Conservation (phyloP, 2,888 invertebrate genomes). For the Epistrophe eligans region DNA sequence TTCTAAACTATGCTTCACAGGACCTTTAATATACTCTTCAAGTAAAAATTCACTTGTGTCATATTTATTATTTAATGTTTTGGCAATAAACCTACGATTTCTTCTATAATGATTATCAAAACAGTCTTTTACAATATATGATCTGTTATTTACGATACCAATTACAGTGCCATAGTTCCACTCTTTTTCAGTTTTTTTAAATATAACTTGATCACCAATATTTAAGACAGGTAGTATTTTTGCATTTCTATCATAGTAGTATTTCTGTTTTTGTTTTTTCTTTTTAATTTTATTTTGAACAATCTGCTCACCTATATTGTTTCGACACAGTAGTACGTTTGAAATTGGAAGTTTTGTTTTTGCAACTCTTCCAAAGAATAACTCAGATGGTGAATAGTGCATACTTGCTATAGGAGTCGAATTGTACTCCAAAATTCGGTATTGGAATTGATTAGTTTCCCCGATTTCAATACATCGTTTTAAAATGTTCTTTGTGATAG, state of each 20-base stretch:
- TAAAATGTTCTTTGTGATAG: constrained; percentile 21
- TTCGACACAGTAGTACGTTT: neutral
- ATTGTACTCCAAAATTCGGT: neutral
- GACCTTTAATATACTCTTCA: neutral
- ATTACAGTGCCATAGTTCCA: neutral
- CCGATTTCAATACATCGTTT: constrained; percentile 9
- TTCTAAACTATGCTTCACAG: neutral
- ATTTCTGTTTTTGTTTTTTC: neutral
- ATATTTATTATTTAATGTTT: neutral
- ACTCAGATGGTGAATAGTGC: neutral
- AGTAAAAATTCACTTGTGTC: neutral
- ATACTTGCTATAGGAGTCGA: neutral
- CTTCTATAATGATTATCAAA: neutral
- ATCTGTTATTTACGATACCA: neutral
- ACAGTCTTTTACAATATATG: neutral
- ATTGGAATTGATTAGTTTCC: neutral
- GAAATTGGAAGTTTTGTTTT: neutral
- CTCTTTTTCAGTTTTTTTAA: neutral
- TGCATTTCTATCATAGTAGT: neutral
- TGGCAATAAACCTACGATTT: neutral
- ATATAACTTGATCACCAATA: neutral
- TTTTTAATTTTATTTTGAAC: neutral
- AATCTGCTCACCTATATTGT: neutral
- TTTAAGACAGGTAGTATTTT: neutral
- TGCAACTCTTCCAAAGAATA: neutral